Evolutionary conservation across 1,140 invertebrate genomes (phyloP), one percentile per base, ranked within the genome.

Genomic region (Panagrolaimus sp.): DNA sequence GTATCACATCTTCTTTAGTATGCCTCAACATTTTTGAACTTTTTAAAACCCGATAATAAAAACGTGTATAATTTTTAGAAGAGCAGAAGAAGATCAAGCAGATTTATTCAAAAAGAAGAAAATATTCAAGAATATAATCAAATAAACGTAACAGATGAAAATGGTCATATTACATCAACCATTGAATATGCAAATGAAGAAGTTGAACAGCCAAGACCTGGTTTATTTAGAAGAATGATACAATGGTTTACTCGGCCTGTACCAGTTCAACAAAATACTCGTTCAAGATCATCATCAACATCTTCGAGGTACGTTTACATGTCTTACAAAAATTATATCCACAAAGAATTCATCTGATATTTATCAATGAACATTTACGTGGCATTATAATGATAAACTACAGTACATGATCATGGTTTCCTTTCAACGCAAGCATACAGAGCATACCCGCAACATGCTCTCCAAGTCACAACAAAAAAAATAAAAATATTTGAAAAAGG

Each of bases 101-200:
- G 20, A 57, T 57, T 11, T 20, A 27, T 20, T 57, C 51, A 27
- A 57, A 27, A 25, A 25, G 27, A 57, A 20, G 51, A 57, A n/a
- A 57, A 57, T 57, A 25, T 57, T 57, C 20, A 57, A 20, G 51
- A 57, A 27, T 57, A 57, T 16, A 57, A 57, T 27, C 51, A 57
- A 57, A 57, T 57, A 20, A 57, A 57, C 20, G 51, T 57, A 16
- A 57, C 51, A 11, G 51, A 57, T 25, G 51, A 57, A 57, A 57
- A 57, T 57, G 51, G 51, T 25, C 51, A 57, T 25, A 8, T 57
- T 13, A 57, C 51, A 3, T 25, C 51, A 27, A 57, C 51, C n/a
- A 27, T 57, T 5, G 51, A 57, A 27, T 57, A 27, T 57, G 51
- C 51, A 0, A 27, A 57, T 57, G 27, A 20, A 8, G 51, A 25